Evolutionary conservation across 2,113 vertebrate species (phyloP).

Genomic region (Zeus faber): DNA sequence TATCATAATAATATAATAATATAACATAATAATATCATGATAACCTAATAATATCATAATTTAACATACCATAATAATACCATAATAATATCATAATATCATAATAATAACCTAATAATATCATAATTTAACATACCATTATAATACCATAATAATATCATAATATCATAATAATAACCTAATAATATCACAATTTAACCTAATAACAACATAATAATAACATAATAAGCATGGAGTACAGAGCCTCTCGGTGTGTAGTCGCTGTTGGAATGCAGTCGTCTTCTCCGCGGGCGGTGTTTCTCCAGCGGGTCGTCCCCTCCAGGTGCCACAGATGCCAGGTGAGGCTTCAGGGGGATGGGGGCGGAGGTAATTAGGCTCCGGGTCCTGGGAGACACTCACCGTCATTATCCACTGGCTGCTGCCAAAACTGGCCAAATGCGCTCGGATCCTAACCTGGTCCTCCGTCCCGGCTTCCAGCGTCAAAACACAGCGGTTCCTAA

Average conservation of each 20-base stretch:
- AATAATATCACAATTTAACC: too few species aligned
- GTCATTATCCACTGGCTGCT: conserved; percentile 41
- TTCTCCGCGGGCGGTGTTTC: conserved; percentile 27
- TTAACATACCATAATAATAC: too few species aligned
- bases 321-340: conserved; percentile 43
- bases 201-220: not conserved
- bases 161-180: too few species aligned
- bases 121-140: too few species aligned
- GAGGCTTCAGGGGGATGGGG: conserved; percentile 35
- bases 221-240: not conserved
- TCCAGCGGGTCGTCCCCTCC: conserved; percentile 29
- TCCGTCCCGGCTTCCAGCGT: too few species aligned
- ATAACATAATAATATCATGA: too few species aligned
- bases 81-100: too few species aligned
- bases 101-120: too few species aligned
- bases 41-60: too few species aligned
- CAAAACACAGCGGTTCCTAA: too few species aligned
- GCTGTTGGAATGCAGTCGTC: conserved; percentile 2
- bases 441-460: conserved; percentile 29
- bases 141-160: too few species aligned
- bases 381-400: conserved; percentile 38
- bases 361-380: conserved; percentile 53
- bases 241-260: conserved; percentile 2
- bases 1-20: too few species aligned
- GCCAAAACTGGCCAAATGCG: conserved; percentile 10